phyloP scores from a whole-genome alignment of 2,797 vertebrate genomes.

The Hemibagrus guttatus region DNA sequence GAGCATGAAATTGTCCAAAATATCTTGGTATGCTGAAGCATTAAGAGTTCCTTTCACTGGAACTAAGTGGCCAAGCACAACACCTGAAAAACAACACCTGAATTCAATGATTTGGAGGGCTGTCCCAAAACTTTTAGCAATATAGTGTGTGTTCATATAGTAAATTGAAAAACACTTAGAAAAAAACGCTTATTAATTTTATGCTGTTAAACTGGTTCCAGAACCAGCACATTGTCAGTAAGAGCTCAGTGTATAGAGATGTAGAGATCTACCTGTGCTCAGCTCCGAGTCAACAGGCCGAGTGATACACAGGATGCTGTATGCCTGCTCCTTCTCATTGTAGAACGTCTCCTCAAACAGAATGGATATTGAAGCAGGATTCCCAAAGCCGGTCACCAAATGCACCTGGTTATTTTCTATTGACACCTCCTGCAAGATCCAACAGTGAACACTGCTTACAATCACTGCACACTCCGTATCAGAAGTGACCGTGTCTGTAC shows the following conservation, averaged over 20 bases:
- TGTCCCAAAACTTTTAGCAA: no score
- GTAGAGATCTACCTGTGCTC: constrained; percentile 51
- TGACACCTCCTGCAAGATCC: constrained; percentile 77
- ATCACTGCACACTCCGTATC: not conserved
- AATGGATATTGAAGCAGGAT: constrained; percentile 78
- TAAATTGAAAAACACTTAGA: no score
- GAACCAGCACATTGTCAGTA: not conserved
- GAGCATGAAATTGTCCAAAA: no score
- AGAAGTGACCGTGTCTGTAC: not conserved
- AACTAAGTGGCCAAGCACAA: no score
- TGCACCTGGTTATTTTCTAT: constrained; percentile 87
- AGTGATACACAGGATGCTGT: constrained; percentile 90
- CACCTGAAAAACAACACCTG: no score
- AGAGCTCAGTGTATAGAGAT: not conserved
- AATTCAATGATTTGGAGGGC: no score
- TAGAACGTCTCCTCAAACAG: constrained; percentile 99
- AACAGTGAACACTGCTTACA: not conserved
- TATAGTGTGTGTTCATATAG: no score
- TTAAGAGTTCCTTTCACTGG: no score
- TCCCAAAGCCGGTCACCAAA: constrained; percentile 80
- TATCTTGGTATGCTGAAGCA: no score
- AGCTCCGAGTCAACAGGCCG: constrained; percentile 72
- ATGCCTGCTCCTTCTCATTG: constrained; percentile 94
- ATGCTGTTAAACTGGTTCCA: no score
- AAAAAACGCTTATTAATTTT: not conserved